Base-by-base conservation (phyloP, 2,113 vertebrate species). In the Heterocephalus glaber region DNA sequence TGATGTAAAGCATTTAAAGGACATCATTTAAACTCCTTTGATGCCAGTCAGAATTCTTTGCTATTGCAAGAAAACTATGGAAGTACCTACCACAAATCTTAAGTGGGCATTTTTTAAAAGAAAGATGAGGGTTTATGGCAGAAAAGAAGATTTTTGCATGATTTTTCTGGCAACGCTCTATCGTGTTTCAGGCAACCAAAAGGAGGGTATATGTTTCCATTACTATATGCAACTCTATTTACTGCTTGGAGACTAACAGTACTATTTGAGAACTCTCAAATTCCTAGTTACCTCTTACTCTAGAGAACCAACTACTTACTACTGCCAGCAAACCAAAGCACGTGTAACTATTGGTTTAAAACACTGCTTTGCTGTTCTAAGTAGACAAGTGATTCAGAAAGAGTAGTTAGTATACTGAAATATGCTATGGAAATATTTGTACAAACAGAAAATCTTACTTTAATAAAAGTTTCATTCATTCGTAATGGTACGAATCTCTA, bases 201-300 rank as follows among this genome's bases (percentile, higher is more conserved):
- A 49, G 82, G 58, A 19, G 2, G 1, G 54, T 0, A 10, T 22
- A 9, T 0, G 0, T 12, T 66, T 52, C 63, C 22, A n/a, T 28
- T 54, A 24, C 30, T 28, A 10, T 41, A 12, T 3, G 10, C 41
- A 77, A 44, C 70, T 30, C 3, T 2, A 24, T 22, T 47, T 2
- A 41, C 74, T 81, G 52, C n/a, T 24, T 35, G 35, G 86, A 74
- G 68, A 74, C 30, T 38, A 38, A 82, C 56, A 68, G 35, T 12
- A 60, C 38, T 14, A 54, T 7, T 17, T 20, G 74, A 77, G 83
- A 95, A 92, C 56, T 60, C 77, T 74, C 52, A 47, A 54, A 61
- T 41, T 41, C 80, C 58, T 63, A 20, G 49, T 84, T 20, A 86
- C 83, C 54, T 13, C 58, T 52, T 38, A 38, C 26, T 88, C 61